Evolutionary conservation across 2,888 invertebrate species (phyloP).

Genomic region (Lasioglossum villosulum): DNA sequence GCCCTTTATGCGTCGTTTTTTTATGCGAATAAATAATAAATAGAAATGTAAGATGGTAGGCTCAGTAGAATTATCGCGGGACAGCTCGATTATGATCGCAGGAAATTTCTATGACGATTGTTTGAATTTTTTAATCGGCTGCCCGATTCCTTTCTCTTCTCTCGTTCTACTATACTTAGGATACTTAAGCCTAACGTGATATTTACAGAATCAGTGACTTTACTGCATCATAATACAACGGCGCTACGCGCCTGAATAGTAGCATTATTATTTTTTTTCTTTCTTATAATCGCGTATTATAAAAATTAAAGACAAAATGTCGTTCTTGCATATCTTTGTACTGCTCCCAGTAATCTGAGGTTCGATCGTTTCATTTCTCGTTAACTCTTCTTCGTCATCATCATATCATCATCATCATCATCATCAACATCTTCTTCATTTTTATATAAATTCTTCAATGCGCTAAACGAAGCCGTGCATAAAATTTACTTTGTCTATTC

Average conservation of each 20-base stretch:
- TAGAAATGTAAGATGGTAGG: slow-evolving; percentile 76
- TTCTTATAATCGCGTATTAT: slow-evolving; percentile 67
- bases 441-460: slow-evolving; percentile 69
- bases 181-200: slow-evolving; percentile 73
- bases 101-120: slow-evolving; percentile 52
- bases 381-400: slow-evolving; percentile 7
- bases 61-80: slow-evolving; percentile 69
- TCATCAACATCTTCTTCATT: background rate
- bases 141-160: slow-evolving; percentile 56
- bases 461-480: slow-evolving; percentile 70
- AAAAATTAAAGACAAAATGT: slow-evolving; percentile 81
- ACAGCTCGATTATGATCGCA: slow-evolving; percentile 55
- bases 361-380: slow-evolving; percentile 59
- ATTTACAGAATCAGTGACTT: slow-evolving; percentile 76
- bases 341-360: slow-evolving; percentile 77
- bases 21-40: slow-evolving; percentile 83
- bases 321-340: slow-evolving; percentile 80
- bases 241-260: slow-evolving; percentile 69
- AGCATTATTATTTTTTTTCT: slow-evolving; percentile 58
- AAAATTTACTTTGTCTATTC: slow-evolving; percentile 64
- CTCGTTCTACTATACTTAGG: slow-evolving; percentile 57
- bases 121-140: slow-evolving; percentile 63
- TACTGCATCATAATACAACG: slow-evolving; percentile 66
- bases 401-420: background rate
- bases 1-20: slow-evolving; percentile 74